Conservation (phyloP, 2,797 vertebrate genomes). For the Apogon hyalosoma region DNA sequence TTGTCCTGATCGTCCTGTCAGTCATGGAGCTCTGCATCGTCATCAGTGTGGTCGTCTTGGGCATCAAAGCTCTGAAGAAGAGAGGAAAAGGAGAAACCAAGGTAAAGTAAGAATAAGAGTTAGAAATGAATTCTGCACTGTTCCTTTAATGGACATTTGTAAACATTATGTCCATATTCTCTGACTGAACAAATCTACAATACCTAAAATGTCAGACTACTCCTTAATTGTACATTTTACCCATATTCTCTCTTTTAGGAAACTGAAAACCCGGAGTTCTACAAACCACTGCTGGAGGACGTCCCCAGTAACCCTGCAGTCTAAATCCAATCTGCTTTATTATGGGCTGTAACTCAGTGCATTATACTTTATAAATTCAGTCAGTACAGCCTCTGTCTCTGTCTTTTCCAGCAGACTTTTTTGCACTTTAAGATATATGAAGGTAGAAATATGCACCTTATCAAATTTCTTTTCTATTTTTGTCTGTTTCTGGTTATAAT, state of each 20-base stretch:
- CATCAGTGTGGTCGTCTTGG: constrained; percentile 66
- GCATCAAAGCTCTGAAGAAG: constrained; percentile 61
- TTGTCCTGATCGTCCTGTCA: constrained; percentile 62
- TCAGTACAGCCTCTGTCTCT: no score
- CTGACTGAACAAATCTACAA: no score
- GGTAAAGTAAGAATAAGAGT: constrained; percentile 18
- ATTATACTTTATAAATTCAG: no score
- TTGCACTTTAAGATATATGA: no score
- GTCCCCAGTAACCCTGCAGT: constrained; percentile 5
- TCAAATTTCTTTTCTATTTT: no score
- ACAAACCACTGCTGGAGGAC: constrained; percentile 65
- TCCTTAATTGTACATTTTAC: background rate
- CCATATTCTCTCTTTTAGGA: constrained; percentile 40
- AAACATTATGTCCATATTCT: no score
- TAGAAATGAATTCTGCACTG: no score
- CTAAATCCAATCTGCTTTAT: constrained; percentile 7
- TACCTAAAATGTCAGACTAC: background rate
- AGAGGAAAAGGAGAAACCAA: background rate
- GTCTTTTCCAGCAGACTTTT: no score
- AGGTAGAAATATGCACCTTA: no score
- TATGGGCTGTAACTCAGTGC: no score
- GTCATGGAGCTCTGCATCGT: constrained; percentile 73
- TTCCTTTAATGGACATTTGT: no score
- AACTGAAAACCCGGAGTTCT: constrained; percentile 42
- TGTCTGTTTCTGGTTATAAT: no score